Evolutionary conservation across 2,888 invertebrate genomes (phyloP).

Genomic region (Selenia dentaria): DNA sequence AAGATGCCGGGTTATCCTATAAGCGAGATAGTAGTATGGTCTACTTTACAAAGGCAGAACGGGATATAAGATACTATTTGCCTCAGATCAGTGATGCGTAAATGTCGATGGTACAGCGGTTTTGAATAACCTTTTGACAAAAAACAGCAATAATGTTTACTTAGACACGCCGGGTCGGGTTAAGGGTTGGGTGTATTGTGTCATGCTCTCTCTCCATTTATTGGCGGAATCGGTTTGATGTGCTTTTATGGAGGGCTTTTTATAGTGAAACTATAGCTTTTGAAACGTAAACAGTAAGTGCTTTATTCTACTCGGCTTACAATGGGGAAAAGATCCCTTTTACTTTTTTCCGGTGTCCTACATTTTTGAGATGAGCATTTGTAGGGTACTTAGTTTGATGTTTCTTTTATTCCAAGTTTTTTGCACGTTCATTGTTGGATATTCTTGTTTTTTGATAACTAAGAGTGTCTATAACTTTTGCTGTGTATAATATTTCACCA

Average conservation of each 20-base stretch:
- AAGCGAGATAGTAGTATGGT: conserved; percentile 36
- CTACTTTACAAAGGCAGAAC: conserved; percentile 37
- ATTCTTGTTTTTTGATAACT: too few relatives aligned
- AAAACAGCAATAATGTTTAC: conserved; percentile 49
- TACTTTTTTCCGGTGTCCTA: conserved; percentile 2
- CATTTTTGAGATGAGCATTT: conserved; percentile 1
- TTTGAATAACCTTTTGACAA: conserved; percentile 43
- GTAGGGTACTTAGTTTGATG: too few relatives aligned
- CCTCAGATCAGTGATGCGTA: conserved; percentile 48
- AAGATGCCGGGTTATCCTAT: conserved; percentile 48
- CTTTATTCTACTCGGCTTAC: conserved; percentile 13
- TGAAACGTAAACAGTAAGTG: conserved; percentile 13
- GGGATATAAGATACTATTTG: conserved; percentile 29
- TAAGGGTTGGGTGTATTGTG: conserved; percentile 22
- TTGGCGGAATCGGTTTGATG: conserved; percentile 19
- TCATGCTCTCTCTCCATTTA: conserved; percentile 19
- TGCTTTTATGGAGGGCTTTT: conserved; percentile 18
- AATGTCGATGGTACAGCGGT: conserved; percentile 41
- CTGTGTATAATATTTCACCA: too few relatives aligned
- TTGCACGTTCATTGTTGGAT: too few relatives aligned
- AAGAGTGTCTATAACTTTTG: too few relatives aligned
- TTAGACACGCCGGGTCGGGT: conserved; percentile 31
- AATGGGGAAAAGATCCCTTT: conserved; percentile 6
- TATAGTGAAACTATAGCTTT: conserved; percentile 21
- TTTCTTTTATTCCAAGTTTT: too few relatives aligned